Evolutionary conservation across 2,888 invertebrate species (phyloP), one percentile per base, ranked within the genome.

Genomic region (Dicroscelio sp.): DNA sequence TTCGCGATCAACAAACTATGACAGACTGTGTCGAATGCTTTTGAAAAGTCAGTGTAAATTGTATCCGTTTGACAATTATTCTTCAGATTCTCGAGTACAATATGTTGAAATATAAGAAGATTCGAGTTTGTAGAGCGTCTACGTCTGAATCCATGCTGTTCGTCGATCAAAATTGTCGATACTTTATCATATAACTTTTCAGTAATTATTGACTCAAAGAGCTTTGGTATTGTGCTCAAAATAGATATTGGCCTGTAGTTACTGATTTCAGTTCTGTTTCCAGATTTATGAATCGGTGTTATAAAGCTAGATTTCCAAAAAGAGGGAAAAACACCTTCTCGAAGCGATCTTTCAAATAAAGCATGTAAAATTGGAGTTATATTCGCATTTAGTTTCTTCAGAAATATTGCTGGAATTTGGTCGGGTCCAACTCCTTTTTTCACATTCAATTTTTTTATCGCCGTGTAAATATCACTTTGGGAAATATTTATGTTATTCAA

Each of bases 91-190:
- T 65, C 65, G 10, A 65, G 25, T 14, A 65, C 65, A 25, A 25
- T 12, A 65, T 65, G 65, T 30, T 65, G 30, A 27, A 65, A 65
- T 5, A 27, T 25, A 12, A 65, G 27, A 25, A 65, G 30, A 65
- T 65, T 65, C 1, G 75, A 52, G 8, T 17, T 75, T 2, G 30
- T 52, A 58, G 58, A 58, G n/a, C n/a, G 58, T 58, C 20, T 58
- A 1, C 38, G 38, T n/a, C 31, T 25, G 8, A 75, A 75, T 27
- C 75, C 75, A 20, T 75, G 75, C 27, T 75, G 75, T 48, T 75
- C 75, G 0, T 75, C 75, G 5, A 75, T 60, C n/a, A 63, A 2
- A 2, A 35, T n/a, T 12, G 30, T 20, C 0, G 12, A 8, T 12
- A 35, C 30, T 6, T 14, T 58, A n/a, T n/a, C 2, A 10, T n/a